Evolutionary conservation across 2,888 invertebrate species (phyloP).

Genomic region (Dynastes hyllus): DNA sequence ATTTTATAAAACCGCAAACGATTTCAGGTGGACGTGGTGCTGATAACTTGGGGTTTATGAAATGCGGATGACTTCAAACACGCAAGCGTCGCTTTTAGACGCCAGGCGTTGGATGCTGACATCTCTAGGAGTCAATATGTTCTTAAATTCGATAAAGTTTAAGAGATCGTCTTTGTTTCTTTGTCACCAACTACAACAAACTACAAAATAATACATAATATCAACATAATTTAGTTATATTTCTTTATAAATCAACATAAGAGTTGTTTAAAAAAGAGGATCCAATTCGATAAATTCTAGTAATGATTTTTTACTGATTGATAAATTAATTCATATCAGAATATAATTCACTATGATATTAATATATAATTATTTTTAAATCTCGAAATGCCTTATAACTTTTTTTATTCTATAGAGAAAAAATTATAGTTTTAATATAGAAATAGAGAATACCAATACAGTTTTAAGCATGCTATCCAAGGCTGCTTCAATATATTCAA

Average conservation of each 20-base stretch:
- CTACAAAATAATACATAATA: background rate
- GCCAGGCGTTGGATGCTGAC: constrained; percentile 61
- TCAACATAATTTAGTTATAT: background rate
- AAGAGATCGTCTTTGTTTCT: constrained; percentile 13
- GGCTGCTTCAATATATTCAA: too few species aligned
- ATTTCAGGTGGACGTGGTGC: constrained; percentile 53
- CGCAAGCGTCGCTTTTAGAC: constrained; percentile 60
- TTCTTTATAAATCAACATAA: too few species aligned
- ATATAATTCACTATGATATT: too few species aligned
- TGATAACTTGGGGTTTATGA: constrained; percentile 54
- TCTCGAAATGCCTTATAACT: too few species aligned
- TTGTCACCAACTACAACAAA: constrained; percentile 1
- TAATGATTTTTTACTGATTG: too few species aligned
- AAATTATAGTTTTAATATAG: too few species aligned
- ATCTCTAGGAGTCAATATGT: constrained; percentile 62
- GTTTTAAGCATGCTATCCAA: too few species aligned
- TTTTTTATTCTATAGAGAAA: too few species aligned
- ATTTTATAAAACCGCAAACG: constrained; percentile 48
- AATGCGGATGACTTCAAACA: constrained; percentile 59
- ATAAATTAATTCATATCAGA: too few species aligned
- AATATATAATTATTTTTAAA: too few species aligned
- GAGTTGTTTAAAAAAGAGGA: background rate
- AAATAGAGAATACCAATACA: too few species aligned
- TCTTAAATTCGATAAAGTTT: constrained; percentile 49
- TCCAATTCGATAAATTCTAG: background rate